Percentiles rank a stretch among this genome's conserved stretches.
Evolutionary conservation across 2,113 vertebrate species (phyloP).

Genomic region (Campylorhamphus procurvoides): DNA sequence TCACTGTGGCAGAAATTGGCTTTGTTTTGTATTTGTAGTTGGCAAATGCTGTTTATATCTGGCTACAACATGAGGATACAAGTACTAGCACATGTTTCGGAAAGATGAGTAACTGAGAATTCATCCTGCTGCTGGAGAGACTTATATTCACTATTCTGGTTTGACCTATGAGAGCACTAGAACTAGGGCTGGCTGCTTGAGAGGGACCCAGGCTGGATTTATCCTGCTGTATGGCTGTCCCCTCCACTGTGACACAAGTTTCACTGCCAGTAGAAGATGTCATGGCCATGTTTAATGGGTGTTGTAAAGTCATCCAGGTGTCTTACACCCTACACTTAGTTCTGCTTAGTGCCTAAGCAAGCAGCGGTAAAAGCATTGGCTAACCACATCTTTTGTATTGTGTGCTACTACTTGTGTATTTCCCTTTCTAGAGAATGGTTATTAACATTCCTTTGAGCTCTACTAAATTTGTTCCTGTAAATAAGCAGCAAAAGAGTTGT

Average conservation of each 20-base stretch:
- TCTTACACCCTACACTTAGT: neutral
- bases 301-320: neutral
- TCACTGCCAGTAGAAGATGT: neutral
- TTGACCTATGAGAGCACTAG: neutral
- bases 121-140: neutral
- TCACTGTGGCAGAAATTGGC: neutral
- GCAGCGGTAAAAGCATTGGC: neutral
- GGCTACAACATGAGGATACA: neutral
- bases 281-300: rapidly evolving
- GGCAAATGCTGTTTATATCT: neutral
- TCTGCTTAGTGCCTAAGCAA: neutral
- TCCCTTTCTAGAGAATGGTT: neutral
- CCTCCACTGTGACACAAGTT: neutral
- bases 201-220: neutral
- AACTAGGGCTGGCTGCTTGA: neutral
- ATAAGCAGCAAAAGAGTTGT: neutral
- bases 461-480: neutral
- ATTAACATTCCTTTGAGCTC: neutral
- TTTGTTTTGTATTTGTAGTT: neutral
- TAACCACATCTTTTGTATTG: neutral
- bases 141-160: neutral
- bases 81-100: neutral
- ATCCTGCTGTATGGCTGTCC: neutral
- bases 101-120: neutral
- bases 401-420: neutral